A percentile compares a stretch with the other conserved stretches of the same genome.
Evolutionary conservation across 1,140 invertebrate species (phyloP).

Genomic region (Bombyx mandarina): DNA sequence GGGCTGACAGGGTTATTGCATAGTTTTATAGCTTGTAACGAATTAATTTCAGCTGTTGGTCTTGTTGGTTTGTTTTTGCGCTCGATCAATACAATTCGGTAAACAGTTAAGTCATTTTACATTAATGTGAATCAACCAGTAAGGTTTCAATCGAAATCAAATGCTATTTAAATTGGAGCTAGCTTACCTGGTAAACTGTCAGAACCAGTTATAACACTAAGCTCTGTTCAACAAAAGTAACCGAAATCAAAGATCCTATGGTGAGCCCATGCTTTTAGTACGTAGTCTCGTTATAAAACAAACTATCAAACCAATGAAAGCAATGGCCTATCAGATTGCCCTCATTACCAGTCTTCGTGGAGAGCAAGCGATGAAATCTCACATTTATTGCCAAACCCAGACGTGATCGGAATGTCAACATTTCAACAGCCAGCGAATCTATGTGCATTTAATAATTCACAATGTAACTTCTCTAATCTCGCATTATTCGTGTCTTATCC

Average conservation of each 20-base stretch:
- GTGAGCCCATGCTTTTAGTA: too few relatives aligned
- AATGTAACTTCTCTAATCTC: conserved; percentile 38
- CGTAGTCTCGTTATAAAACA: too few relatives aligned
- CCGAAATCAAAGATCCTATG: too few relatives aligned
- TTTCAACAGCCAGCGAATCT: conserved; percentile 4
- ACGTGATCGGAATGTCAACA: conserved; percentile 15
- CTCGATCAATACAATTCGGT: not conserved
- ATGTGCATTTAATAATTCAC: conserved; percentile 38
- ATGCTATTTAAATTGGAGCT: too few relatives aligned
- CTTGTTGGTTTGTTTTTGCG: not conserved
- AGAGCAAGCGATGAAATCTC: conserved; percentile 11
- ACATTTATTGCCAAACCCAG: conserved; percentile 11
- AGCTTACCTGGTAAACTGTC: too few relatives aligned
- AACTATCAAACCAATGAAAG: too few relatives aligned
- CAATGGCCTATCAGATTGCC: too few relatives aligned
- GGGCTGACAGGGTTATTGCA: conserved; percentile 30
- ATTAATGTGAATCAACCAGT: too few relatives aligned
- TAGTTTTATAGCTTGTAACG: conserved; percentile 42
- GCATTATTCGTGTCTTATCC: conserved; percentile 37
- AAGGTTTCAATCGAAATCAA: not conserved
- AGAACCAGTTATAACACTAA: too few relatives aligned
- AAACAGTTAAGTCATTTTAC: not conserved
- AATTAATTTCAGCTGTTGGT: conserved; percentile 24
- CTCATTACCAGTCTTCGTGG: too few relatives aligned
- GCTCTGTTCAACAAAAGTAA: too few relatives aligned